Percentiles rank a stretch among this genome's conserved stretches.
These are phyloP conservation scores for Lasioglossum villosulum DNA, from an alignment of 2,888 invertebrate genomes.

Conservation along the genomic window DNA sequence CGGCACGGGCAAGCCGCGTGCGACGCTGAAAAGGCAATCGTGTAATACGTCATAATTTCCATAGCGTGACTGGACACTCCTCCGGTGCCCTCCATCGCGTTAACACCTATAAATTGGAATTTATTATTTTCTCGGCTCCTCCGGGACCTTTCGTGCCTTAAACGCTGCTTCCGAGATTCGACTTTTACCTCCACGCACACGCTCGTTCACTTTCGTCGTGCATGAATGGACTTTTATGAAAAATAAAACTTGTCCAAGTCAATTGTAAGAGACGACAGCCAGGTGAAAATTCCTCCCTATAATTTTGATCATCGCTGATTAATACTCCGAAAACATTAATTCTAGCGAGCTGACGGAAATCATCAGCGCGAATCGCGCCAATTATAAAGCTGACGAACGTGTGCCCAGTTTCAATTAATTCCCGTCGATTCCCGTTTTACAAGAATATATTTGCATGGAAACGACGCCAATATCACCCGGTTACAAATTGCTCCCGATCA, in stretches of 20 bases:
- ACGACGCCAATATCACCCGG: not conserved
- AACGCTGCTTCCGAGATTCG: conserved; percentile 5
- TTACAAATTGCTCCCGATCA: conserved; percentile 1
- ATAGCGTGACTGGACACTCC: conserved; percentile 79
- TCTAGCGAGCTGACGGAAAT: not conserved
- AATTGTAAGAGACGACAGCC: not conserved
- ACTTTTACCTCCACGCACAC: not conserved
- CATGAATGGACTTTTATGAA: not conserved
- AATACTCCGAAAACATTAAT: not conserved
- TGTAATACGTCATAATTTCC: conserved; percentile 82
- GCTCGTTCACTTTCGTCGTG: not conserved
- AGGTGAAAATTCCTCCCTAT: not conserved
- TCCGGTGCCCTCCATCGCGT: conserved; percentile 59
- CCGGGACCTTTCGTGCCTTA: conserved; percentile 2
- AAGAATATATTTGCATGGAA: not conserved
- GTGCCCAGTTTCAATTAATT: not conserved
- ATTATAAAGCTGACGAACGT: not conserved
- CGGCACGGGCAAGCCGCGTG: conserved; percentile 71
- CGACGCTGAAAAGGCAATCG: conserved; percentile 79
- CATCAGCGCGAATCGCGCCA: not conserved
- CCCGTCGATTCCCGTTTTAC: not conserved
- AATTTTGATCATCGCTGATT: not conserved
- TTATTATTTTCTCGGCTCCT: conserved; percentile 57
- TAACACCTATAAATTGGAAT: conserved; percentile 61
- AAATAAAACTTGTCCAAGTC: not conserved